Evolutionary conservation across 2,113 vertebrate species (phyloP).

Genomic region (Callorhinus ursinus): DNA sequence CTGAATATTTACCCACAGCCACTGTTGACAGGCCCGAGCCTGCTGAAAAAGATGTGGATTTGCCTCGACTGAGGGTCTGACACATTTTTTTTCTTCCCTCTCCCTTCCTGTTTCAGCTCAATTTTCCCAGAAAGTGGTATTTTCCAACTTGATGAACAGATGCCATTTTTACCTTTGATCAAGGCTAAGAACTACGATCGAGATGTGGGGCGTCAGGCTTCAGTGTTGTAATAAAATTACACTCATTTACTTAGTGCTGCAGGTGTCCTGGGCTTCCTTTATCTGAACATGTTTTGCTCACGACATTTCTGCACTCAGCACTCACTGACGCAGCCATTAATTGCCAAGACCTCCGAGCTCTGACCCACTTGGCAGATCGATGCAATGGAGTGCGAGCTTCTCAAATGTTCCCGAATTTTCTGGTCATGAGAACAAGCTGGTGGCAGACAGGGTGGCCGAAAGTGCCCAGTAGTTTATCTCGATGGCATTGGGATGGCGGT

Average conservation of each 20-base stretch:
- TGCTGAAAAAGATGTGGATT: background rate
- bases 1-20: background rate
- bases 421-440: background rate
- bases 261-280: background rate
- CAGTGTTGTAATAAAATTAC: slow-evolving; percentile 46
- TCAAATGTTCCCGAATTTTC: background rate
- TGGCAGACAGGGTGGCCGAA: background rate
- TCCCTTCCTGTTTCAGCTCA: background rate
- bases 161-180: slow-evolving; percentile 36
- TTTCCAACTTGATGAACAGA: background rate
- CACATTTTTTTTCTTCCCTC: background rate
- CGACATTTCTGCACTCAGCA: background rate
- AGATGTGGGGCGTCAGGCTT: background rate
- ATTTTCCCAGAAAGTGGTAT: background rate
- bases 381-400: background rate
- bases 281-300: background rate
- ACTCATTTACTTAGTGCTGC: background rate
- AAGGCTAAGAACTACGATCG: background rate
- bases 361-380: background rate
- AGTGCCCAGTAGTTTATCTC: background rate
- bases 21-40: background rate
- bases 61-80: background rate
- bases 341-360: background rate
- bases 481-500: background rate
- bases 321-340: background rate